A percentile compares a stretch with the other conserved stretches of the same genome.
Evolutionary conservation across 2,113 vertebrate species (phyloP).

Genomic region (Nothocercus julius): DNA sequence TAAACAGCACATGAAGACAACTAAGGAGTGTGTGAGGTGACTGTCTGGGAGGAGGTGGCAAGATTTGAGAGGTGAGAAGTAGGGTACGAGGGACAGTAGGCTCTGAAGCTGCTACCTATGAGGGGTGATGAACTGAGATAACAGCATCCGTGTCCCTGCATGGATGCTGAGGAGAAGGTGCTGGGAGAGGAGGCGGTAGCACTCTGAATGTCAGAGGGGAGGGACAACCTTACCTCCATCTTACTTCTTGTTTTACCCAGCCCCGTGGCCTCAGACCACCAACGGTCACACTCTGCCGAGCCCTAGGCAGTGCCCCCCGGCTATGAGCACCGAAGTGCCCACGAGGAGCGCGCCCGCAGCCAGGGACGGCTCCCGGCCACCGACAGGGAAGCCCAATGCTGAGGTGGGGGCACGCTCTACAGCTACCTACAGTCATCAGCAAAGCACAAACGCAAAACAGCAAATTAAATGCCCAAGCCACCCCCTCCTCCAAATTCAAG

Average conservation of each 20-base stretch:
- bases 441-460: background rate
- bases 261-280: background rate
- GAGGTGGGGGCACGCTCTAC: no score
- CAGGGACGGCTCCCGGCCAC: background rate
- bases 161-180: background rate
- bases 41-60: background rate
- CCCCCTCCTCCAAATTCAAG: background rate
- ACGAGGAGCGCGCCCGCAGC: rapidly evolving
- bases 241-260: background rate
- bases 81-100: background rate
- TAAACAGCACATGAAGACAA: background rate
- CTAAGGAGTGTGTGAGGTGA: background rate
- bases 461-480: background rate
- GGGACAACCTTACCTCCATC: background rate
- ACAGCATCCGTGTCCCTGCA: background rate
- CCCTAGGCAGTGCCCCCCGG: background rate
- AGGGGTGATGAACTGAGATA: background rate
- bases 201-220: background rate
- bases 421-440: background rate
- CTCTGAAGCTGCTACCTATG: background rate
- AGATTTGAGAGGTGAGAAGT: background rate
- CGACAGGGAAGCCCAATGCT: background rate
- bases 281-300: background rate
- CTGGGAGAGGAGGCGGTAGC: background rate
- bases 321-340: background rate